Percentiles rank a stretch among this genome's conserved stretches.
Conservation (phyloP, 2,113 vertebrate species). For the Chauna torquata region DNA sequence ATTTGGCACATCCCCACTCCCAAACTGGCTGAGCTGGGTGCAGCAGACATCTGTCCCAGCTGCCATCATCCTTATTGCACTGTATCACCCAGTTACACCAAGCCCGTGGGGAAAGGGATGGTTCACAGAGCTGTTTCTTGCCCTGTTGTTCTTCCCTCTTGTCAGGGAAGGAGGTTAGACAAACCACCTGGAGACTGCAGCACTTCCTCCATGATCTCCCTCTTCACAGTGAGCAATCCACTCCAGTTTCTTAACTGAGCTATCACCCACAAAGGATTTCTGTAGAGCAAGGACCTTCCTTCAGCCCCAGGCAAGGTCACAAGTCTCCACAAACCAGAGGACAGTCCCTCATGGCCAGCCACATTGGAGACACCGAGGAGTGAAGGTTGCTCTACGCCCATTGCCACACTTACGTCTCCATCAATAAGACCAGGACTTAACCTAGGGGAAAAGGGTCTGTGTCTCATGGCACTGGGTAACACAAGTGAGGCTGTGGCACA, state of each 20-base stretch:
- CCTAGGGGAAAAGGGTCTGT: not conserved
- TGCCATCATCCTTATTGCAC: not conserved
- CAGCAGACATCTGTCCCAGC: not conserved
- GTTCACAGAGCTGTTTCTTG: accelerated
- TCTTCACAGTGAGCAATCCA: not conserved
- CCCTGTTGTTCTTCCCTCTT: not conserved
- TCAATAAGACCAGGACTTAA: not conserved
- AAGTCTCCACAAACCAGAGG: not conserved
- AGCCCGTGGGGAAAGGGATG: accelerated
- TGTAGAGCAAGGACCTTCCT: not conserved
- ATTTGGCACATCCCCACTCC: accelerated
- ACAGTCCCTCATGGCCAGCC: not conserved
- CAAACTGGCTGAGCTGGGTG: not conserved
- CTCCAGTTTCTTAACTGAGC: not conserved
- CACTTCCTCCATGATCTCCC: not conserved
- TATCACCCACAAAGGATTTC: not conserved
- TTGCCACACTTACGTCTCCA: not conserved
- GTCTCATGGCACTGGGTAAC: not conserved
- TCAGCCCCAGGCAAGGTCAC: not conserved
- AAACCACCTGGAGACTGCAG: not conserved
- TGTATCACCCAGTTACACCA: not conserved
- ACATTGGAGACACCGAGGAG: accelerated
- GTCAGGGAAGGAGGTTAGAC: not conserved
- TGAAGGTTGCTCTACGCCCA: not conserved
- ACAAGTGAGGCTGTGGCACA: not conserved